Base-by-base conservation (phyloP, 2,888 invertebrate species). In the Drosophila pseudotakahashii region DNA sequence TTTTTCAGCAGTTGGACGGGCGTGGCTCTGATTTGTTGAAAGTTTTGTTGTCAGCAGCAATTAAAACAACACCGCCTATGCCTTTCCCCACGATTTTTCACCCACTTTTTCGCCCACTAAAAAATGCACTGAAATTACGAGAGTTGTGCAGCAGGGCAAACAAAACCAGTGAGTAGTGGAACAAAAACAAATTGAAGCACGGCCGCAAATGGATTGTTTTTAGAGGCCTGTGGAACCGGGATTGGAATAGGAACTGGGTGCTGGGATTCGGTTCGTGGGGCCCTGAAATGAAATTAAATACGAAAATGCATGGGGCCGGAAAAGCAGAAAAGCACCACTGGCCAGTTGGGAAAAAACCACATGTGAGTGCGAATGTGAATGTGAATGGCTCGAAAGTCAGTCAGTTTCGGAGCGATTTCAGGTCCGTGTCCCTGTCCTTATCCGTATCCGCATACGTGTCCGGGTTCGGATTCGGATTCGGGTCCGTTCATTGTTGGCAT, bases 41-140 rank as follows among this genome's bases (percentile, higher is more conserved):
- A 81, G 71, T 81, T 81, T 76, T 82, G 81, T 79, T 81, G 88
- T 81, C 88, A 84, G 81, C 87, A 81, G 87, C 85, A 81, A 81
- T 81, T 87, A 81, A 81, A 81, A 75, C 55, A 59, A 60, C 70
- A 54, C 70, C 64, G 69, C 69, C 64, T 34, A 68, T 69, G 37
- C 69, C 64, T 19, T 19, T 2, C 47, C 63, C 26, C 26, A 6
- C n/a, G 13, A 14, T 6, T 26, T 59, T 2, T 14, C 23, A 23
- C 14, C 62, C 47, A 37, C 13, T 7, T 23, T 36, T 9, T 13
- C 61, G 61, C 53, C 66, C 73, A 54, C 34, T 74, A 68, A 84
- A 81, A 81, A 69, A 51, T 75, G 42, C 70, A 75, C 81, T 68
- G 64, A 57, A 82, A 79, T 59, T 66, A 50, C 79, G 51, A 73